These are phyloP conservation scores for Hypotaenidia philippensis DNA, from an alignment of 2,797 vertebrate species.

Conservation along the genomic window DNA sequence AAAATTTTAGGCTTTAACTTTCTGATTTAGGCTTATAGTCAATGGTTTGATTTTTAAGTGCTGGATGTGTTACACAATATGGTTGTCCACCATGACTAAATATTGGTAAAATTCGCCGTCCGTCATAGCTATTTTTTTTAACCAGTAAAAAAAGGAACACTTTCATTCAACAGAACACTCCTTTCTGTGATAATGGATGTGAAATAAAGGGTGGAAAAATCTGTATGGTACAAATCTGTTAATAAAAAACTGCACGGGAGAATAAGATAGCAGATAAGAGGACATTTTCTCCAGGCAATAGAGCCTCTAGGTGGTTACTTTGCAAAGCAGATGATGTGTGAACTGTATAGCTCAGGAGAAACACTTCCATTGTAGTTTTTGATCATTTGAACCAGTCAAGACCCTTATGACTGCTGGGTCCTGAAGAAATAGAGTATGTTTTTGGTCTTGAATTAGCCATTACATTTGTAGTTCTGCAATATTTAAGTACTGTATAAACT, in stretches of 20 bases:
- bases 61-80: background rate
- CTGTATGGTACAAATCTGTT: background rate
- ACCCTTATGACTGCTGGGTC: background rate
- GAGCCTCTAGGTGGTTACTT: background rate
- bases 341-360: background rate
- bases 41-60: background rate
- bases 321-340: background rate
- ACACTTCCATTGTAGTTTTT: background rate
- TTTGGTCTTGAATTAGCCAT: conserved; percentile 3
- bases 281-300: background rate
- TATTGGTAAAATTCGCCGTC: background rate
- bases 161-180: background rate
- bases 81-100: background rate
- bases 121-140: background rate
- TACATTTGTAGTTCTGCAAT: conserved; percentile 5
- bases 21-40: background rate
- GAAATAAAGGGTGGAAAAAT: background rate
- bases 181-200: background rate
- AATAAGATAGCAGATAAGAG: background rate
- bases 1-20: background rate
- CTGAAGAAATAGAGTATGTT: background rate
- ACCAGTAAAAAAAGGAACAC: background rate
- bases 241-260: background rate
- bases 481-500: background rate
- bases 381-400: background rate